A percentile compares a stretch with the other conserved stretches of the same genome.
These are phyloP conservation scores for Norana najaformis DNA, from an alignment of 2,888 invertebrate species.

Conservation along the genomic window DNA sequence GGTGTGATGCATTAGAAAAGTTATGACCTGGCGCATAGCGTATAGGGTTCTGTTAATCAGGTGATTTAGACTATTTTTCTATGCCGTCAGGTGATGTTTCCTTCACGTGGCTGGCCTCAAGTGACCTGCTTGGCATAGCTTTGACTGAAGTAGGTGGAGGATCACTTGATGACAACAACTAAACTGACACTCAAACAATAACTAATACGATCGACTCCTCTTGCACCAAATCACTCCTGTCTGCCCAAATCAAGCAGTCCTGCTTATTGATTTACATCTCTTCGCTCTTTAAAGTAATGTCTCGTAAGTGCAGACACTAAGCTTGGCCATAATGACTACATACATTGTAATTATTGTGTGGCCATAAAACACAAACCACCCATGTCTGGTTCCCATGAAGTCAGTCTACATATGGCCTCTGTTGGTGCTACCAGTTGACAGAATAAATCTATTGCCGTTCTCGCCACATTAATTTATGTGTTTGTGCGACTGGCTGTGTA, in stretches of 20 bases:
- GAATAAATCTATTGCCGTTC: too few species aligned
- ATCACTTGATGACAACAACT: not conserved
- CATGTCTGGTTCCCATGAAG: too few species aligned
- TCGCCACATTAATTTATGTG: too few species aligned
- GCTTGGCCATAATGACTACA: not conserved
- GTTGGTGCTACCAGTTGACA: too few species aligned
- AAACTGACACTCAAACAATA: not conserved
- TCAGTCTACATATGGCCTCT: too few species aligned
- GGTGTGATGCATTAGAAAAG: not conserved
- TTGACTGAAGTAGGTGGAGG: not conserved
- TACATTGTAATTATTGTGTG: not conserved
- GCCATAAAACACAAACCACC: not conserved
- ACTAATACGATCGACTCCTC: not conserved
- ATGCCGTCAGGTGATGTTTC: not conserved
- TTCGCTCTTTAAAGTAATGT: not conserved
- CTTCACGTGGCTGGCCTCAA: not conserved
- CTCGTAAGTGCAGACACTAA: not conserved
- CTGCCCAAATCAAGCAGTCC: not conserved
- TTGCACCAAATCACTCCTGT: not conserved
- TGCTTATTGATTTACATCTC: not conserved
- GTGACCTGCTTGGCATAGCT: not conserved
- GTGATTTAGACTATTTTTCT: not conserved
- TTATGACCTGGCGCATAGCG: not conserved
- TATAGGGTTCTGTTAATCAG: not conserved
- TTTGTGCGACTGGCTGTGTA: too few species aligned